These are phyloP conservation scores for Heliconius sara DNA, from an alignment of 2,888 invertebrate genomes.

Conservation along the genomic window DNA sequence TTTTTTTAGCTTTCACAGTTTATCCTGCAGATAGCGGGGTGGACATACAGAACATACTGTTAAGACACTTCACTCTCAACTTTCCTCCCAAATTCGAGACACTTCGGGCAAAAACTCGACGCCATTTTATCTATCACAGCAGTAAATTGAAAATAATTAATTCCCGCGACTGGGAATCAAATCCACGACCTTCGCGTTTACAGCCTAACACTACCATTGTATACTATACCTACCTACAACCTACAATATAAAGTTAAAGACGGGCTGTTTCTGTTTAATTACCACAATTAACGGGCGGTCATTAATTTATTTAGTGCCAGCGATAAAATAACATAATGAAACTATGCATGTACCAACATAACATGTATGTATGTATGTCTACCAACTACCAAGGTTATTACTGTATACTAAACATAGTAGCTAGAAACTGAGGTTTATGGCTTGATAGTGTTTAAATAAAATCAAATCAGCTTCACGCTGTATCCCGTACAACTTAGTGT, in stretches of 20 bases:
- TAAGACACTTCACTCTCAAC: neutral
- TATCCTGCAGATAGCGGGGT: neutral
- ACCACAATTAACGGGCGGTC: constrained; percentile 45
- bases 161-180: neutral
- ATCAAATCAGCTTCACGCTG: too few species aligned
- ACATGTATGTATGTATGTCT: neutral
- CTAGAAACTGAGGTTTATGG: neutral
- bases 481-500: too few species aligned
- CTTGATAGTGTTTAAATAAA: neutral
- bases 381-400: constrained; percentile 15
- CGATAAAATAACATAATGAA: constrained; percentile 47
- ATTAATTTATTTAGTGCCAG: constrained; percentile 47
- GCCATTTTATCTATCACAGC: neutral
- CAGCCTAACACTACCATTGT: neutral
- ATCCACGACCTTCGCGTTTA: neutral
- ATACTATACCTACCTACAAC: neutral
- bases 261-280: constrained; percentile 43
- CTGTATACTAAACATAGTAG: neutral
- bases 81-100: neutral
- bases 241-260: constrained; percentile 8
- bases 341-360: constrained; percentile 21
- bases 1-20: neutral
- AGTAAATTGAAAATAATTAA: neutral
- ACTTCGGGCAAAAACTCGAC: neutral
- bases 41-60: neutral